These are phyloP conservation scores for Mesochorus sp. DNA, from an alignment of 2,888 invertebrate genomes.

Conservation along the genomic window DNA sequence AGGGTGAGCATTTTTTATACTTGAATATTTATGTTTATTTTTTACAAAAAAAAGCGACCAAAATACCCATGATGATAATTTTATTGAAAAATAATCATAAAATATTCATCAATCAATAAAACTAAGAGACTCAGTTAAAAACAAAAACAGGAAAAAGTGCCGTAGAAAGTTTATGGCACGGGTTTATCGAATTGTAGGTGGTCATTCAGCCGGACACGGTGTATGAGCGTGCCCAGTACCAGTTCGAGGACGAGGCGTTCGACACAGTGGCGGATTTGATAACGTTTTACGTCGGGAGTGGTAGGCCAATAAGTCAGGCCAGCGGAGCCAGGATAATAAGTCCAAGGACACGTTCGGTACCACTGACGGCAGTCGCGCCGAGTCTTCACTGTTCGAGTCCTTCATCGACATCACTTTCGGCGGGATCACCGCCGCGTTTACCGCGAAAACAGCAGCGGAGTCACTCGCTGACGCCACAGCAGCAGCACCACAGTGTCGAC, in stretches of 20 bases:
- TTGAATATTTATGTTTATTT: not conserved
- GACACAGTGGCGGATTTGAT: constrained; percentile 96
- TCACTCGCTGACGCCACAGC: constrained; percentile 88
- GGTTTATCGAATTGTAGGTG: too few relatives aligned
- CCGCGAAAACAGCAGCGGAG: constrained; percentile 87
- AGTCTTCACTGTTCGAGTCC: constrained; percentile 81
- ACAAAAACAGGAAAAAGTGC: too few relatives aligned
- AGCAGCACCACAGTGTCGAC: constrained; percentile 66
- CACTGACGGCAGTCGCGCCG: constrained; percentile 83
- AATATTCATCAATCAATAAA: too few relatives aligned
- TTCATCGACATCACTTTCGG: constrained; percentile 84
- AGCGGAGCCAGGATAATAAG: constrained; percentile 94
- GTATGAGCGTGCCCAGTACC: constrained; percentile 95
- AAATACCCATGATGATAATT: not conserved
- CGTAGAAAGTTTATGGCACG: too few relatives aligned
- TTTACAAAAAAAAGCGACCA: not conserved
- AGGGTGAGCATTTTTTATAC: constrained; percentile 84
- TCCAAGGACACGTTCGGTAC: constrained; percentile 92
- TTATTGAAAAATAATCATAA: not conserved
- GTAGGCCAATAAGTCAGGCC: constrained; percentile 93
- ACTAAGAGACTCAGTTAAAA: too few relatives aligned
- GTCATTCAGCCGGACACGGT: constrained; percentile 94
- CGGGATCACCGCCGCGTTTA: constrained; percentile 80
- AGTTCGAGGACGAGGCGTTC: constrained; percentile 96
- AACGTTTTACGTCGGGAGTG: constrained; percentile 95